Evolutionary conservation across 2,797 vertebrate species (phyloP), one percentile per base, ranked within the genome.

Genomic region (Peromyscus aztecus): DNA sequence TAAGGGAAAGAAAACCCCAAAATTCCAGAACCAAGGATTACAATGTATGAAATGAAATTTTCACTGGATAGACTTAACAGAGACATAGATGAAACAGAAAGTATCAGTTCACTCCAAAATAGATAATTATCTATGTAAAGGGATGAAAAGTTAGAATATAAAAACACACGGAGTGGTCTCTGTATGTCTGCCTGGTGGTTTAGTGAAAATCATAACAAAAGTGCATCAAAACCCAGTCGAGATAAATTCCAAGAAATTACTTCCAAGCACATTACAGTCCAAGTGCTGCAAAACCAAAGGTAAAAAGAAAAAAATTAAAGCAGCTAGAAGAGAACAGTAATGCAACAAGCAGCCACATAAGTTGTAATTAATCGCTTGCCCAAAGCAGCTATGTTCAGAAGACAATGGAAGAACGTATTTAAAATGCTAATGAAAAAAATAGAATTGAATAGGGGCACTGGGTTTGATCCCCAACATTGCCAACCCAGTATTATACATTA

Each of bases 161-260:
- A 71, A 88, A 75, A 80, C 65, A 14, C n/a, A 89, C 16, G 6
- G 52, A 78, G 34, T 13, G 6, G 31, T 63, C 5, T 49, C 23
- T 21, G 37, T 37, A 49, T 29, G 6, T 75, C 87, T 67, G 40
- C 71, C 31, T 84, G 82, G 11, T 29, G 77, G 71, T 49, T 85
- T 75, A 52, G 21, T 59, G 55, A 37, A 73, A 46, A 77, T 59
- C 2, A 55, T n/a, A 71, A 63, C 63, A 37, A 87, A 95, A 78
- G 1, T 16, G 40, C 24, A 59, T 61, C n/a, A 85, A 94, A 94
- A 80, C 23, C 2, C 43, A 85, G n/a, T 16, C 29, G 94, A 37
- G 59, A 69, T 69, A 73, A 89, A 95, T 67, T 55, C 34, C 69
- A 93, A 82, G 40, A 69, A 75, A 90, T 90, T 69, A 59, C 87